Evolutionary conservation across 2,113 vertebrate genomes (phyloP).

Genomic region (Toxostoma redivivum): DNA sequence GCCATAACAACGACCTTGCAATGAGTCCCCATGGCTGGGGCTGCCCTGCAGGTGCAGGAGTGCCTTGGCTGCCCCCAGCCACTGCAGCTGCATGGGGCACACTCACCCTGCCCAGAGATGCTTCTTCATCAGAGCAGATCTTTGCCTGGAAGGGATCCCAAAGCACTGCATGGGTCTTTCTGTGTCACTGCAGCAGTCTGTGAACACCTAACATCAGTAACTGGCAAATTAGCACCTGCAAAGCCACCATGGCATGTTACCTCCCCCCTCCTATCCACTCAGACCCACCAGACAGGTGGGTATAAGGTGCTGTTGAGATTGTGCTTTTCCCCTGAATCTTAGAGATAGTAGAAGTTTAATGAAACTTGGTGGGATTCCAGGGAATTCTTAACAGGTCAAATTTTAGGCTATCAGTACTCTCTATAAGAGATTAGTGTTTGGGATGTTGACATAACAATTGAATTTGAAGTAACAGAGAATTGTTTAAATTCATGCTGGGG

Average conservation of each 20-base stretch:
- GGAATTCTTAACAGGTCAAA: not conserved
- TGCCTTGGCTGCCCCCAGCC: not conserved
- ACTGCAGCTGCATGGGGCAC: fast-evolving
- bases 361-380: not conserved
- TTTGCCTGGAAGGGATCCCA: not conserved
- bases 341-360: not conserved
- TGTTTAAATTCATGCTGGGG: not conserved
- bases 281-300: not conserved
- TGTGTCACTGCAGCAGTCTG: not conserved
- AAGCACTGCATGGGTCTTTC: not conserved
- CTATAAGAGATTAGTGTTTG: not conserved
- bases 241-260: not conserved
- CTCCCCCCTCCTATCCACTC: not conserved
- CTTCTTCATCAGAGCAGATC: not conserved
- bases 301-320: not conserved
- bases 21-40: not conserved
- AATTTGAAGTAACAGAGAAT: not conserved
- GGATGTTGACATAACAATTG: not conserved
- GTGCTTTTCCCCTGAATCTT: not conserved
- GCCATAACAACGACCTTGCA: not conserved
- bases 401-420: not conserved
- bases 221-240: not conserved
- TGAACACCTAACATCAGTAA: not conserved
- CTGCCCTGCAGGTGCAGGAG: not conserved
- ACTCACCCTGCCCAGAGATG: fast-evolving